phyloP scores from a whole-genome alignment of 2,113 vertebrate genomes.

The Archocentrus centrarchus region DNA sequence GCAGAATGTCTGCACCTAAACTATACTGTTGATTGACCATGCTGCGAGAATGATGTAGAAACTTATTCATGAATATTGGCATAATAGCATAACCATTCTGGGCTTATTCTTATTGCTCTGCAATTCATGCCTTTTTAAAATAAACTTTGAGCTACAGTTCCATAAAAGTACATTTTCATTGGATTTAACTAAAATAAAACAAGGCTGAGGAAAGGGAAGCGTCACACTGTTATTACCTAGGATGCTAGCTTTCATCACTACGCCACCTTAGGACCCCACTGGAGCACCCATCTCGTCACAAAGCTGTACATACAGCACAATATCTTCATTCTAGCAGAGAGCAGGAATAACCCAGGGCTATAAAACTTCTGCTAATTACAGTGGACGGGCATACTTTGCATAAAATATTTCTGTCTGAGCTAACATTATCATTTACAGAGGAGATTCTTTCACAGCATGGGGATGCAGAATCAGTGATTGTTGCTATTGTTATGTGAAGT shows the following conservation, averaged over 20 bases:
- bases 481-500: neutral
- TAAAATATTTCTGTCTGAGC: neutral
- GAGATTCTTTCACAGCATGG: neutral
- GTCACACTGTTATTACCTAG: neutral
- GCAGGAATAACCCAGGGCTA: conserved; percentile 13
- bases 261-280: neutral
- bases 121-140: neutral
- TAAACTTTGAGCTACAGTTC: neutral
- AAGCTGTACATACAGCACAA: neutral
- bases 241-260: neutral
- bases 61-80: neutral
- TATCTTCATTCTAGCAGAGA: conserved; percentile 22
- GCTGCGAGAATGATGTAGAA: neutral
- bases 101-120: neutral
- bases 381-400: conserved; percentile 9
- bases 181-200: neutral
- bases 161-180: neutral
- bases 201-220: neutral
- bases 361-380: conserved; percentile 28
- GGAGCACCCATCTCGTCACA: neutral
- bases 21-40: no score
- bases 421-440: neutral
- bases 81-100: neutral
- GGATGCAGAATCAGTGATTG: neutral
- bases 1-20: neutral